phyloP scores from a whole-genome alignment of 2,113 vertebrate genomes.

The Perognathus longimembris region DNA sequence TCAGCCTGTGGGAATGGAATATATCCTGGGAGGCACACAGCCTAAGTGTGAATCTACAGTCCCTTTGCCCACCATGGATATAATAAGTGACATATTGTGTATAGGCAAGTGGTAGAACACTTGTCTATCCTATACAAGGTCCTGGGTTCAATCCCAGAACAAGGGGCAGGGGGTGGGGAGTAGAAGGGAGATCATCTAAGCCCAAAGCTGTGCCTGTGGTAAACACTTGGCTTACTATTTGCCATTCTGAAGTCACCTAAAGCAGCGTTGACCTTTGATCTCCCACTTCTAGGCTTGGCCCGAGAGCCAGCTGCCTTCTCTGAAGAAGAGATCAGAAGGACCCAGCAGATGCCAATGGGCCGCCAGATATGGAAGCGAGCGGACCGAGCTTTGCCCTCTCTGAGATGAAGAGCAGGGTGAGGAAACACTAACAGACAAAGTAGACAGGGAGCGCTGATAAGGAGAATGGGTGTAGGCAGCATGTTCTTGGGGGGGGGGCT shows the following conservation, averaged over 20 bases:
- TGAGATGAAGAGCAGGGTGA: not conserved
- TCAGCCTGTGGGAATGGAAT: not conserved
- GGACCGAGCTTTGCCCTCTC: not conserved
- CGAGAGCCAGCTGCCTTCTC: conserved; percentile 51
- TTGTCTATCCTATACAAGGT: not conserved
- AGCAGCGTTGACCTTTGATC: conserved; percentile 54
- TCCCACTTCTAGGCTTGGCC: conserved; percentile 45
- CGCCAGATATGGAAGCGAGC: not conserved
- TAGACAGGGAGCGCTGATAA: conserved; percentile 7
- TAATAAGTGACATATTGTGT: not conserved
- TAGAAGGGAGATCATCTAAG: not conserved
- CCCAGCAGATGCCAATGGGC: not conserved
- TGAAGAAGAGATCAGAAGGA: conserved; percentile 32
- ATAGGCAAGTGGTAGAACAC: not conserved
- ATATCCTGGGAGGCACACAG: not conserved
- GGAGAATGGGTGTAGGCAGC: not conserved
- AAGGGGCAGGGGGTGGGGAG: not conserved
- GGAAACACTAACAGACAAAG: conserved; percentile 33
- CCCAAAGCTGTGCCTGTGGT: not conserved
- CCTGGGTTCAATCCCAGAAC: not conserved
- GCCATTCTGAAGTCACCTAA: not conserved
- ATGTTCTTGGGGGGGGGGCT: not conserved
- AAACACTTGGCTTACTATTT: not conserved
- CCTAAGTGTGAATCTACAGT: not conserved
- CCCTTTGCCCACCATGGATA: not conserved